phyloP scores from a whole-genome alignment of 64 coral and sea anemone genomes.

The Platygyra sinensis region DNA sequence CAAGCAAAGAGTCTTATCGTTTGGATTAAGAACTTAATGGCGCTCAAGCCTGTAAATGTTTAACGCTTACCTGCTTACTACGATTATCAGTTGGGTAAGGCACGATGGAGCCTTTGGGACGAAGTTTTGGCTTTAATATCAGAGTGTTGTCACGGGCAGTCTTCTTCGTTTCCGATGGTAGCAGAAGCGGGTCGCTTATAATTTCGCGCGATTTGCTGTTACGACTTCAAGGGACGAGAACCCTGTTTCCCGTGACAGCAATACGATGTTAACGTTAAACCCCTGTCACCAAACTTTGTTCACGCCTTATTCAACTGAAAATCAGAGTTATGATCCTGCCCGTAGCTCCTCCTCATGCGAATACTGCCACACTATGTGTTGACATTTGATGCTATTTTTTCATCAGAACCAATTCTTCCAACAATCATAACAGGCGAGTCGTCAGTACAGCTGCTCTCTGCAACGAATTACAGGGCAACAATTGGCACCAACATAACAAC shows the following conservation, averaged over 20 bases:
- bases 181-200: not conserved
- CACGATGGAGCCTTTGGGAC: not conserved
- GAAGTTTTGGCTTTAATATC: not conserved
- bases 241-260: not conserved
- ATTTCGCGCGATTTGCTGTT: not conserved
- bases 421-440: constrained; percentile 17
- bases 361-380: no score
- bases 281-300: not conserved
- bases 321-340: not conserved
- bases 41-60: no score
- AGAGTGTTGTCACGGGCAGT: not conserved
- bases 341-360: no score
- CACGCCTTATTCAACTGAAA: not conserved
- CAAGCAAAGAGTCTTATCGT: no score
- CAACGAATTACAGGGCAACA: constrained; percentile 42
- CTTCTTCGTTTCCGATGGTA: not conserved
- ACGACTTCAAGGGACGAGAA: not conserved
- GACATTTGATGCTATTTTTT: no score
- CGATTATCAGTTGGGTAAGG: not conserved
- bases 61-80: no score
- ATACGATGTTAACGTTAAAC: not conserved
- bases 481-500: constrained; percentile 72
- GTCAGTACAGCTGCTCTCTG: not conserved
- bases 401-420: constrained; percentile 47
- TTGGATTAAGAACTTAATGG: no score